Conservation (phyloP, 2,888 invertebrate genomes). For the Scotopteryx bipunctaria region DNA sequence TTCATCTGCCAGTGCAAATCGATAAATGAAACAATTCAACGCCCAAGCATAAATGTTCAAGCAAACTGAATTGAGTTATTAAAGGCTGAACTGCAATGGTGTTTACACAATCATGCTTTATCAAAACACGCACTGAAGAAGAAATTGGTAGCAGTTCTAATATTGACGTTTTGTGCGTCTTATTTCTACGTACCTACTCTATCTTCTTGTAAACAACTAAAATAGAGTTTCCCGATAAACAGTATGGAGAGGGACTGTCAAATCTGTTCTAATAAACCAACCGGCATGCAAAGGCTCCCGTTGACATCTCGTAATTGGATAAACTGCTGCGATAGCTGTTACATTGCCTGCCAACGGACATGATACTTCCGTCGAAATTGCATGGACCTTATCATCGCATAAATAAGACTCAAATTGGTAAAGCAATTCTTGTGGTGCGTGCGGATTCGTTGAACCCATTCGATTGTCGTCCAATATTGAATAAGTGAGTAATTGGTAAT, state of each 20-base stretch:
- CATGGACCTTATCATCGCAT: not conserved
- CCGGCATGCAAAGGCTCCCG: conserved; percentile 24
- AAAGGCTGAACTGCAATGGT: not conserved
- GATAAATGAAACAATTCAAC: not conserved
- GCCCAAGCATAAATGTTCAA: not conserved
- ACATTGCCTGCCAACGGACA: conserved; percentile 28
- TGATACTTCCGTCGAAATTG: conserved; percentile 8
- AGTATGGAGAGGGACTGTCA: conserved; percentile 6
- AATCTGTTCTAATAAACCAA: conserved; percentile 9
- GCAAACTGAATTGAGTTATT: not conserved
- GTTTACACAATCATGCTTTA: not conserved
- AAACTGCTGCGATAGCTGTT: conserved; percentile 32
- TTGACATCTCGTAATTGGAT: conserved; percentile 33
- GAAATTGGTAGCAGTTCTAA: too few relatives aligned
- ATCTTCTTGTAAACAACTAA: too few relatives aligned
- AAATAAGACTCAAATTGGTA: conserved; percentile 19
- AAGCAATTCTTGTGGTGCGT: not conserved
- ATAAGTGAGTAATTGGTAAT: conserved; percentile 26
- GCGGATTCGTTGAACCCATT: conserved; percentile 20
- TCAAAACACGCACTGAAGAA: not conserved
- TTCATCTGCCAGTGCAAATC: not conserved
- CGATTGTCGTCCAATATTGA: conserved; percentile 21
- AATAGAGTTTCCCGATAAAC: conserved; percentile 10
- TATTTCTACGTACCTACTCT: too few relatives aligned
- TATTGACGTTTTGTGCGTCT: not conserved